Evolutionary conservation across 2,888 invertebrate genomes (phyloP), one percentile per base, ranked within the genome.

Genomic region (Harpagoxenus sublaevis): DNA sequence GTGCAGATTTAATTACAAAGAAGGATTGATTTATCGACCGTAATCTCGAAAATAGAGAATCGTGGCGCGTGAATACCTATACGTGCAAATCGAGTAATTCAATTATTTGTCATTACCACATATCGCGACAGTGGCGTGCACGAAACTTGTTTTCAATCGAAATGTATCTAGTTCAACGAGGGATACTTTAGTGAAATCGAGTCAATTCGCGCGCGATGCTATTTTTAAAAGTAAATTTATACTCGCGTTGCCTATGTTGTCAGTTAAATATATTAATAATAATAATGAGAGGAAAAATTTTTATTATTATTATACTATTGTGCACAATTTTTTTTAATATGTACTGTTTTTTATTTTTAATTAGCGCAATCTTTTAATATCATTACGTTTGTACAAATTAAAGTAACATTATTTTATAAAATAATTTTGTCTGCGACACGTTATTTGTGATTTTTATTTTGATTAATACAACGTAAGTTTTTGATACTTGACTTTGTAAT

Each of bases 21-120:
- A 39, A 55, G n/a, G 9, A 68, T 78, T 78, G 68, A 68, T 78
- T 78, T 68, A 68, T 77, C 12, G 12, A 6, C 1, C 3, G 12
- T 28, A 42, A 45, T 68, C 28, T 42, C n/a, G 53, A 68, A 68
- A 42, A n/a, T 45, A 3, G 23, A 53, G 8, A 42, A 42, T 12
- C n/a, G 18, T 18, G 10, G 12, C 6, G 65, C 23, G 23, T 63
- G 23, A 5, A 75, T 10, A 28, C 23, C 23, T 23, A 23, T 9
- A 23, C 2, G 28, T 53, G 53, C 51, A 66, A 77, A 77, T 66
- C 23, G 35, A 39, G 3, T 10, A n/a, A 74, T 62, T 39, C 51
- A n/a, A 23, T 39, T 65, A n/a, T 65, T 51, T 51, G 6, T 75
- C 62, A 75, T 75, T n/a, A 28, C 0, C 23, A 23, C 9, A 10